phyloP scores from a whole-genome alignment of 2,888 invertebrate species.

The Drosophila borborema region DNA sequence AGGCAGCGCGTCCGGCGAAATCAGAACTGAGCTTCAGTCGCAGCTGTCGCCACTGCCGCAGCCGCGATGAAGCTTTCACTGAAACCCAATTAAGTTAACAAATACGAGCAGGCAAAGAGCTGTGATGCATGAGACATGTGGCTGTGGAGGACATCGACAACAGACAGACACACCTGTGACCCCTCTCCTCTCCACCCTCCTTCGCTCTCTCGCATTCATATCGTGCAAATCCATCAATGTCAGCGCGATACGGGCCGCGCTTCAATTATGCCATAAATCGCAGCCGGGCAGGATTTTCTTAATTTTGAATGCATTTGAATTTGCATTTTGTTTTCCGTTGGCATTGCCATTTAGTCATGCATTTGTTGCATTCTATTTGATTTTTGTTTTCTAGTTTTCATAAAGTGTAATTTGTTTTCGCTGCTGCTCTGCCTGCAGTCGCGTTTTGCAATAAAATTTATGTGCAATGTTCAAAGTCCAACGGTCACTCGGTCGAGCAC shows the following conservation, averaged over 20 bases:
- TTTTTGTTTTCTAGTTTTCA: conserved; percentile 43
- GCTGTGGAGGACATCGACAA: conserved; percentile 40
- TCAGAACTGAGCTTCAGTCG: conserved; percentile 28
- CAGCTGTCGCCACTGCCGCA: neutral
- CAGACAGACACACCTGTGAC: conserved; percentile 37
- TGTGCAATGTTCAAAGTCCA: conserved; percentile 78
- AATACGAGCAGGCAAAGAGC: conserved; percentile 31
- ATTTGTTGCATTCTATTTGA: conserved; percentile 23
- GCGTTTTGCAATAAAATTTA: conserved; percentile 70
- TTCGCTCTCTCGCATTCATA: neutral
- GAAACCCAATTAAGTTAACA: conserved; percentile 65
- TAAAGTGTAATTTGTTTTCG: conserved; percentile 45
- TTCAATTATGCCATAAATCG: conserved; percentile 54
- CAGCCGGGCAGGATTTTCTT: conserved; percentile 25
- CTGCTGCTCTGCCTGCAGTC: conserved; percentile 31
- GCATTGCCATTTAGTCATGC: conserved; percentile 12
- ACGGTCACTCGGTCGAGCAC: conserved; percentile 71
- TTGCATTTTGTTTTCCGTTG: conserved; percentile 13
- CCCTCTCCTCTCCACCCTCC: neutral
- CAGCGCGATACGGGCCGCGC: conserved; percentile 27
- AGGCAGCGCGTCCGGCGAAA: conserved; percentile 28
- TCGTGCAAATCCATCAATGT: conserved; percentile 48
- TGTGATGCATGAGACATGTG: conserved; percentile 9
- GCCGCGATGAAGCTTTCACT: conserved; percentile 43
- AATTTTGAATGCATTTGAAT: conserved; percentile 18